Evolutionary conservation across 1,140 invertebrate species (phyloP), one percentile per base, ranked within the genome.

Genomic region (Listronotus oregonensis): DNA sequence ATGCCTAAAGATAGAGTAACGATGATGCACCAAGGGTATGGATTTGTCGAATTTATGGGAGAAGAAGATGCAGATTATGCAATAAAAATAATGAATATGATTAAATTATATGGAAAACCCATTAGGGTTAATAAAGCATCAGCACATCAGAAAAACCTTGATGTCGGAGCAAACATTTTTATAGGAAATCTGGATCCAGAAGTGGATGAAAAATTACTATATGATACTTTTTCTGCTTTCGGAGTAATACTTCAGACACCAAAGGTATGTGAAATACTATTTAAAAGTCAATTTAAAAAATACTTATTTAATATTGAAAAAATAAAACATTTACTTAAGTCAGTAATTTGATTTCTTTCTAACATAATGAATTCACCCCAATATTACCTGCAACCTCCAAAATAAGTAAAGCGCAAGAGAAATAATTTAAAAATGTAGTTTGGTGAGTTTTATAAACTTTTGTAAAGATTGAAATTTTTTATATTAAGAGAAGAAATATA

Each of bases 31-130:
- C 98, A 99, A 83, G 98, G 97, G 0, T 99, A 98, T 86, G 97
- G 97, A 1, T 99, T 99, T 82, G 95, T 99, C 10, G 98, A 99
- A 81, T 99, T 99, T 76, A 93, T 99, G 85, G 95, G 95, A 17
- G 98, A 99, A 81, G 97, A 99, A 81, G 97, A 99, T 87, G 97
- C 97, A 10, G 97, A 99, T 81, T 99, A 99, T 87, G 97, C 96
- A 0, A 99, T 99, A 50, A 99, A 99, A 85, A 99, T 99, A 49
- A 99, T 99, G 96, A 99, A 99, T 77, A 99, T 99, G 98, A 99
- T 99, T 70, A 99, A 99, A 82, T 82, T 99, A 0, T 99, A 97
- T 85, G 98, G 98, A 8, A 99, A 99, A 82, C 98, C 98, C 0
- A 98, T 99, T 51, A 83, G 97, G 69, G 98, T 99, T 0, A 99